Percentiles rank a stretch among this genome's conserved stretches.
Conservation (phyloP, 2,797 vertebrate genomes). For the Todus mexicanus region DNA sequence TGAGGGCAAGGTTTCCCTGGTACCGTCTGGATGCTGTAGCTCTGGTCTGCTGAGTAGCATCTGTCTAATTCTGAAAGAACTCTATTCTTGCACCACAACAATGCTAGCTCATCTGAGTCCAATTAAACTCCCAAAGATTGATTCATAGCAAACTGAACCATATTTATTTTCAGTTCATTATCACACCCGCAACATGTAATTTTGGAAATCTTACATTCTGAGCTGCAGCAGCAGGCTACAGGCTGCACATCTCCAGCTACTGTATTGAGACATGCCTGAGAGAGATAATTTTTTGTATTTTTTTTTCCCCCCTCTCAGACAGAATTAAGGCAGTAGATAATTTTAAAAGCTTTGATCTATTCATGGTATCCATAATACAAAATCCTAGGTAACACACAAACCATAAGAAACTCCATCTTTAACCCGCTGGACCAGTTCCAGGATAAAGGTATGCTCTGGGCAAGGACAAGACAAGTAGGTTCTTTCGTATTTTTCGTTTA, state of each 20-base stretch:
- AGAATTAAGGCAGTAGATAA: slow-evolving; percentile 13
- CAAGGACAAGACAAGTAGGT: slow-evolving; percentile 10
- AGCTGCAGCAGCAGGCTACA: slow-evolving; percentile 39
- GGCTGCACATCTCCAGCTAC: background rate
- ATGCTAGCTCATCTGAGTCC: slow-evolving; percentile 11
- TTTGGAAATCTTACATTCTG: slow-evolving; percentile 59
- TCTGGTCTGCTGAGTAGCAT: background rate
- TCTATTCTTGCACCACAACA: background rate
- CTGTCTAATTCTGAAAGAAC: slow-evolving; percentile 12
- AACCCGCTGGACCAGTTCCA: background rate
- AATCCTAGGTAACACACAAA: background rate
- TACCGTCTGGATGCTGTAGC: background rate
- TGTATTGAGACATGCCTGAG: background rate
- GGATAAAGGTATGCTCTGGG: background rate
- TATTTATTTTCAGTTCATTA: slow-evolving; percentile 70
- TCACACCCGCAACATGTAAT: slow-evolving; percentile 52
- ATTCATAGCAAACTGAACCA: slow-evolving; percentile 4
- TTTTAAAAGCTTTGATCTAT: background rate
- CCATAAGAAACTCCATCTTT: background rate
- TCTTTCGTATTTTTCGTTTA: background rate
- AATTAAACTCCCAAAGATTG: slow-evolving; percentile 16
- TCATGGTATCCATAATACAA: background rate
- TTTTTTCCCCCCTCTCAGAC: no score
- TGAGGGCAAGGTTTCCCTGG: background rate
- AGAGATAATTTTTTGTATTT: background rate